Base-by-base conservation (phyloP, 53 echinoderm and acorn worm species). In the Stichopus horrens region DNA sequence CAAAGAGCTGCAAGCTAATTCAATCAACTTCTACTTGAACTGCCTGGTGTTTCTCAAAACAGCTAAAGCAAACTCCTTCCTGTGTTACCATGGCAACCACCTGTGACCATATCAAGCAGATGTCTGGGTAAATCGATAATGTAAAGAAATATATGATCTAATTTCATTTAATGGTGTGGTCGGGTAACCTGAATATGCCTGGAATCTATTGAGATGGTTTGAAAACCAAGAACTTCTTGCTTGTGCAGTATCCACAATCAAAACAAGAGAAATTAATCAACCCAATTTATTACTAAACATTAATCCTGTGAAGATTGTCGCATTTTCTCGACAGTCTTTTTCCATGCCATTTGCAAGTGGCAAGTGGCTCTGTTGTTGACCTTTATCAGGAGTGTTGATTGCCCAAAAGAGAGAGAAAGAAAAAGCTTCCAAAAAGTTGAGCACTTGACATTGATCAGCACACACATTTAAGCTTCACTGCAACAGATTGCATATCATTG, bases 21-120 rank as follows among this genome's bases (percentile, higher is more conserved):
- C 79, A 79, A 79, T 79, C 53, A 79, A 79, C 55, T 79, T 79
- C 53, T 16, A 19, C 79, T 54, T 53, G 54, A 79, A 79, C 79
- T n/a, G n/a, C 9, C 13, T 19, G 8, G 55, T 52, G 19, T 19
- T 55, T 55, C 53, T 79, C 79, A 54, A 79, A 75, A 79, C 52
- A 79, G 11, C 79, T 79, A 14, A 16, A 18, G 37, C 37, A 37
- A 11, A 55, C 53, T 79, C 55, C 63, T 79, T 79, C 79, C 14
- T 79, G 79, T 51, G 79, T 79, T 53, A 19, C 79, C 54, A 79
- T 79, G n/a, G 79, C 19, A 19, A 79, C 79, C 54, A 55, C 53
- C n/a, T 79, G 54, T 53, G 79, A 53, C 79, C 79, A 79, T 5
- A 53, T 18, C 53, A 53, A 9, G 11, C 19, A 55, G 52, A 79